Conservation (phyloP, 35 echinoderm and acorn worm genomes). For the Amphiura filiformis region DNA sequence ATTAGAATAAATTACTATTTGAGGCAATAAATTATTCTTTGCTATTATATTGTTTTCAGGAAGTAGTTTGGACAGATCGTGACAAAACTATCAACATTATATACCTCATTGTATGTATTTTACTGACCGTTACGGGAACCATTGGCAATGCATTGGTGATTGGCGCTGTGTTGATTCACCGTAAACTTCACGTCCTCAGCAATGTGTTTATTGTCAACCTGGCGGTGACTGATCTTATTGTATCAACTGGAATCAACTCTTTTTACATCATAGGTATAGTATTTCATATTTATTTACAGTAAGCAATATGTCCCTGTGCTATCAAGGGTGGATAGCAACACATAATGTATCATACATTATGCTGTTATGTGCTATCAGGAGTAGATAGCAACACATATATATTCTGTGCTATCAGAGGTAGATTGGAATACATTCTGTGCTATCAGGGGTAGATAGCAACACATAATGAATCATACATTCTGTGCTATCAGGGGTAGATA, state of each 20-base stretch:
- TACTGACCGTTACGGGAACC: not conserved
- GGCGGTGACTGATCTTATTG: not conserved
- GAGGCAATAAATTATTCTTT: not conserved
- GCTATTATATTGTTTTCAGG: not conserved
- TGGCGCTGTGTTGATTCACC: not conserved
- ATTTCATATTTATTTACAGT: too few relatives aligned
- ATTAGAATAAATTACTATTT: not conserved
- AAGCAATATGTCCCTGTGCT: too few relatives aligned
- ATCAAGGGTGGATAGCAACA: too few relatives aligned
- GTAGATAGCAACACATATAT: too few relatives aligned
- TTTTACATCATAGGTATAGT: not conserved
- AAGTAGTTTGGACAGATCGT: too few relatives aligned
- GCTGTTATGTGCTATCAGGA: too few relatives aligned
- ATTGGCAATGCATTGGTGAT: not conserved
- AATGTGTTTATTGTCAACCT: not conserved
- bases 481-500: too few relatives aligned
- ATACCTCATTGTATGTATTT: not conserved
- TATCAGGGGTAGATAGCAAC: too few relatives aligned
- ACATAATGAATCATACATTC: too few relatives aligned
- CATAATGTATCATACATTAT: too few relatives aligned
- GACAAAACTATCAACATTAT: not conserved
- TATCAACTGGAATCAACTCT: not conserved
- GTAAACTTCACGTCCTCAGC: not conserved
- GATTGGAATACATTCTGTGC: too few relatives aligned
- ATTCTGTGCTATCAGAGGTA: too few relatives aligned